Evolutionary conservation across 2,113 vertebrate genomes (phyloP).

Genomic region (Brevimyrus niger): DNA sequence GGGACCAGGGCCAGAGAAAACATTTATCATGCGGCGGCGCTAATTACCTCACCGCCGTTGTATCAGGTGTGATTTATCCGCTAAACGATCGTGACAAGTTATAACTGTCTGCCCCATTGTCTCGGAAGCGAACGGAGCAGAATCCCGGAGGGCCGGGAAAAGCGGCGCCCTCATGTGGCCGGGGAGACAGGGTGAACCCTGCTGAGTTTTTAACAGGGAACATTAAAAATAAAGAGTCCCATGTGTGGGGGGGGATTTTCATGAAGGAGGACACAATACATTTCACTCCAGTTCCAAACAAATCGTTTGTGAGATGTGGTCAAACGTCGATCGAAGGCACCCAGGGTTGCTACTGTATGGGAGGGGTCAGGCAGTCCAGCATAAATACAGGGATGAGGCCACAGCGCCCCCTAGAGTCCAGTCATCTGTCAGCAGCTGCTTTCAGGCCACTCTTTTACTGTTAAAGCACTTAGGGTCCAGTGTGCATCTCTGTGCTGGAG

Average conservation of each 20-base stretch:
- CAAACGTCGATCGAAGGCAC: constrained; percentile 11
- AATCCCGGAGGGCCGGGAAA: neutral
- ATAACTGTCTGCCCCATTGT: neutral
- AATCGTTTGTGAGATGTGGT: constrained; percentile 3
- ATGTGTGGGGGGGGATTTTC: neutral
- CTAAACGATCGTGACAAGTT: constrained; percentile 13
- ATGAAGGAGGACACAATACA: neutral
- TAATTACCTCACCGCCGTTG: neutral
- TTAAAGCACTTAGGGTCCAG: neutral
- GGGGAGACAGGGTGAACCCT: neutral
- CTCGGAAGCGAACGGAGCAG: neutral
- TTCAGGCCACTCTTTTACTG: neutral
- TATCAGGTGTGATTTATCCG: neutral
- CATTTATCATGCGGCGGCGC: neutral
- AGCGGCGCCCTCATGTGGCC: neutral
- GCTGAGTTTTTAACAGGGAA: neutral
- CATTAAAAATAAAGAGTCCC: neutral
- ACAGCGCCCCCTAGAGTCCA: constrained; percentile 12
- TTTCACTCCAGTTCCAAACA: constrained; percentile 10
- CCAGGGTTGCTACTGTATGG: neutral
- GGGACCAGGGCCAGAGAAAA: neutral
- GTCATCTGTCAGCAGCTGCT: neutral
- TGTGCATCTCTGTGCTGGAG: neutral
- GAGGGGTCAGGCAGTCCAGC: neutral
- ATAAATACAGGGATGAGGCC: neutral